phyloP scores from a whole-genome alignment of 2,888 invertebrate species.

The Trachelus stipa region DNA sequence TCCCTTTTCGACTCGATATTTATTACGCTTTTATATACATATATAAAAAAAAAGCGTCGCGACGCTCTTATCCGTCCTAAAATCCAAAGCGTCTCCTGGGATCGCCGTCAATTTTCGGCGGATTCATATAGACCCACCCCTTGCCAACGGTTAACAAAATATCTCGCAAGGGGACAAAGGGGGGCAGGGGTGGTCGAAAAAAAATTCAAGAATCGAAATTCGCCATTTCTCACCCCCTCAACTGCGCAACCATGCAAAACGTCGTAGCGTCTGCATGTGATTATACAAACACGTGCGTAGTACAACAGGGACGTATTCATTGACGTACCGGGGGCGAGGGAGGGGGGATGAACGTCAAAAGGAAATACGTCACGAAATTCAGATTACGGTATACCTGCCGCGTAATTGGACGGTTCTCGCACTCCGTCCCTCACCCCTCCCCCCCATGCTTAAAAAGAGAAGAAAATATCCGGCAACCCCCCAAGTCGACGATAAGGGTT shows the following conservation, averaged over 20 bases:
- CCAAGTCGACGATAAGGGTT: no score
- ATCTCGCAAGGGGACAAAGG: not conserved
- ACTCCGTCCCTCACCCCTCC: no score
- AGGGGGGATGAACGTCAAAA: not conserved
- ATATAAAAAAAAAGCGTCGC: conserved; percentile 14
- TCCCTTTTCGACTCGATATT: conserved; percentile 41
- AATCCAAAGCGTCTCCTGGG: not conserved
- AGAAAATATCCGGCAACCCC: no score
- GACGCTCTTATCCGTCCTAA: not conserved
- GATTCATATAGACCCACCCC: no score
- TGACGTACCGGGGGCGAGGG: not conserved
- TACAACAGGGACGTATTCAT: not conserved
- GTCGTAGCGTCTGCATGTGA: no score
- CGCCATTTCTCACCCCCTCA: no score
- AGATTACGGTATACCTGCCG: not conserved
- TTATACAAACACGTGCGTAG: no score
- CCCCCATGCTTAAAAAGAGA: no score
- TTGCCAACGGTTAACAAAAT: no score
- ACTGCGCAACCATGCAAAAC: no score
- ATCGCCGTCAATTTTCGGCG: not conserved
- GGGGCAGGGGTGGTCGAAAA: fast-evolving
- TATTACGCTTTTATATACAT: conserved; percentile 37
- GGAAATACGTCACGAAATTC: not conserved
- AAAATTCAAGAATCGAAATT: no score
- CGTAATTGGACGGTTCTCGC: no score